Evolutionary conservation across 2,113 vertebrate genomes (phyloP).

Genomic region (Mobula hypostoma): DNA sequence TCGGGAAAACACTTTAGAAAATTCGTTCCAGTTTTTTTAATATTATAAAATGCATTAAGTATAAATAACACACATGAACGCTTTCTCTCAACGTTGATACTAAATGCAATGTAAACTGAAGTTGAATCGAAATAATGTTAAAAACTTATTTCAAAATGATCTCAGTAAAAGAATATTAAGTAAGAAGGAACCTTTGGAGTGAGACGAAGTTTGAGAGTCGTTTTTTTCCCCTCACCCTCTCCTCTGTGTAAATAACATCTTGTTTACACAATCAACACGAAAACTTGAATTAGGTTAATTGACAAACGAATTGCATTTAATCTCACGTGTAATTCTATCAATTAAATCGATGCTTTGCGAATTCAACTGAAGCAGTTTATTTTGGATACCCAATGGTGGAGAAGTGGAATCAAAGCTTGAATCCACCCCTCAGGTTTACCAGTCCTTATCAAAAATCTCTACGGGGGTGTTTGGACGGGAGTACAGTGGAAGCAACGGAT

Average conservation of each 20-base stretch:
- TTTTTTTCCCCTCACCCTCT: neutral
- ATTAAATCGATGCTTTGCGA: conserved; percentile 39
- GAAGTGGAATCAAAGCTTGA: neutral
- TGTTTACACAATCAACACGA: conserved; percentile 38
- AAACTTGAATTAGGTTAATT: conserved; percentile 38
- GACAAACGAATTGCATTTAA: conserved; percentile 40
- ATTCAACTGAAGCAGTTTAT: conserved; percentile 32
- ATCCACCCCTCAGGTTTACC: neutral
- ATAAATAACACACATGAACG: neutral
- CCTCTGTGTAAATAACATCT: conserved; percentile 28
- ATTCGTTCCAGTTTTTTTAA: neutral
- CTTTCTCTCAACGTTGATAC: neutral
- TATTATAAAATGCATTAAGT: no score
- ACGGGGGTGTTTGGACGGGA: neutral
- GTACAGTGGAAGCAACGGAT: neutral
- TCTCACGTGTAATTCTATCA: conserved; percentile 38
- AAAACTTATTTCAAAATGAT: neutral
- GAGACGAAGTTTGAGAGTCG: neutral
- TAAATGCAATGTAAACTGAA: neutral
- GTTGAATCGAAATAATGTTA: neutral
- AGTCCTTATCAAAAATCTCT: neutral
- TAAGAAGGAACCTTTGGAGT: neutral
- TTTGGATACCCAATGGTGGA: conserved; percentile 20
- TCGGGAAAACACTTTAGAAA: neutral
- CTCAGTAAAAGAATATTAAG: no score